Conservation (phyloP, 2,888 invertebrate genomes). For the Cataglyphis altisquamis region DNA sequence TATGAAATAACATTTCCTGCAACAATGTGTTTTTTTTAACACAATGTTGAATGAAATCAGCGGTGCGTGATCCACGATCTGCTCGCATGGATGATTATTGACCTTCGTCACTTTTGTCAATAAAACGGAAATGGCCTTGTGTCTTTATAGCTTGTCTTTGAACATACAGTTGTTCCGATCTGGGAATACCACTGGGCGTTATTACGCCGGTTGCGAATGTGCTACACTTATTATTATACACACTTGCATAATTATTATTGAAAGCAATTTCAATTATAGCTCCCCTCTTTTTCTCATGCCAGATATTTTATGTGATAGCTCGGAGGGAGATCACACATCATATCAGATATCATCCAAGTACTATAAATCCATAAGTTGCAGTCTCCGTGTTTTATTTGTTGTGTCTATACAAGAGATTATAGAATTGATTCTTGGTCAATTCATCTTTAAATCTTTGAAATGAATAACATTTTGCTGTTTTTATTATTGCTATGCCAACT, state of each 20-base stretch:
- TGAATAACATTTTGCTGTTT: slow-evolving; percentile 2
- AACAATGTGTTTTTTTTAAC: slow-evolving; percentile 23
- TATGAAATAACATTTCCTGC: not conserved
- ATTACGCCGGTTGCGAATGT: slow-evolving; percentile 7
- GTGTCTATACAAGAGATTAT: not conserved
- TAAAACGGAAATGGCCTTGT: slow-evolving; percentile 56
- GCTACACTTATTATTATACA: slow-evolving; percentile 34
- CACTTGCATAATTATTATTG: slow-evolving; percentile 63
- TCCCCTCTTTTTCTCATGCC: slow-evolving; percentile 43
- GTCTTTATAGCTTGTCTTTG: slow-evolving; percentile 26
- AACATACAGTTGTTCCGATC: slow-evolving; percentile 21
- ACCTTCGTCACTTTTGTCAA: slow-evolving; percentile 58
- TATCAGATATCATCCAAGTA: slow-evolving; percentile 36
- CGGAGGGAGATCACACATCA: not conserved
- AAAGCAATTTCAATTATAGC: slow-evolving; percentile 63
- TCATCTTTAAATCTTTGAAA: not conserved
- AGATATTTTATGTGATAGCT: slow-evolving; percentile 55
- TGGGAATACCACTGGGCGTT: slow-evolving; percentile 28
- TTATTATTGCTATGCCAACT: slow-evolving; percentile 1
- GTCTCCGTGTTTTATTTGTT: slow-evolving; percentile 27
- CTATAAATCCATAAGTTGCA: not conserved
- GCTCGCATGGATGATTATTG: slow-evolving; percentile 59
- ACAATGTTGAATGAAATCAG: slow-evolving; percentile 28
- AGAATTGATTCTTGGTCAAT: not conserved
- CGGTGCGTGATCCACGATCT: slow-evolving; percentile 36